Conservation (phyloP, 2,888 invertebrate species). For the Diogma glabrata region DNA sequence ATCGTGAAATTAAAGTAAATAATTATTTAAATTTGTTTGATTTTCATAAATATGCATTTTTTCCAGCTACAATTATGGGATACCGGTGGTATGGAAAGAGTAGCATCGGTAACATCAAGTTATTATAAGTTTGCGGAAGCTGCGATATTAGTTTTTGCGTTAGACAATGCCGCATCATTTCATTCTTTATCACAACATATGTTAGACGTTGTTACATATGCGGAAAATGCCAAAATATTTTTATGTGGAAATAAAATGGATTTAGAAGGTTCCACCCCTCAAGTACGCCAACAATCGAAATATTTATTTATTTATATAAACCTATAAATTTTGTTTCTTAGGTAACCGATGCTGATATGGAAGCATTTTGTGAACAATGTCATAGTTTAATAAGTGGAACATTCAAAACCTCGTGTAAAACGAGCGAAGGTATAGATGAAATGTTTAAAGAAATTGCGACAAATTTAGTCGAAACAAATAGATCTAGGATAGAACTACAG, state of each 20-base stretch:
- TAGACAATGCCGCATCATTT: constrained; percentile 86
- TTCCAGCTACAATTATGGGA: constrained; percentile 86
- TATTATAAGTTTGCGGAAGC: constrained; percentile 95
- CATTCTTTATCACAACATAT: constrained; percentile 85
- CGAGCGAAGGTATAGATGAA: constrained; percentile 73
- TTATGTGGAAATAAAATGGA: constrained; percentile 89
- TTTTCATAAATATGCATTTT: constrained; percentile 2
- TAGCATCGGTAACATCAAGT: constrained; percentile 87
- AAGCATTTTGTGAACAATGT: constrained; percentile 84
- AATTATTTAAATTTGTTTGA: constrained; percentile 1
- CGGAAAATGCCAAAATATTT: constrained; percentile 91
- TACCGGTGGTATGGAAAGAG: constrained; percentile 93
- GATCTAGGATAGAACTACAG: constrained; percentile 72
- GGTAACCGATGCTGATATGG: constrained; percentile 77
- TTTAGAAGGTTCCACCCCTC: constrained; percentile 56
- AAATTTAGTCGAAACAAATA: constrained; percentile 65
- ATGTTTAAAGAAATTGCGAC: constrained; percentile 85
- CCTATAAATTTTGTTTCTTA: too few species aligned
- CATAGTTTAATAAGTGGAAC: constrained; percentile 80
- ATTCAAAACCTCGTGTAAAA: constrained; percentile 84
- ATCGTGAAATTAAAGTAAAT: constrained; percentile 63
- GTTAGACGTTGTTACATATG: constrained; percentile 85
- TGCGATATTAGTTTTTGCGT: constrained; percentile 80
- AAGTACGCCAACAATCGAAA: constrained; percentile 32
- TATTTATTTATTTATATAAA: too few species aligned